phyloP scores from a whole-genome alignment of 2,797 vertebrate genomes.

The Sebastes elongatus region DNA sequence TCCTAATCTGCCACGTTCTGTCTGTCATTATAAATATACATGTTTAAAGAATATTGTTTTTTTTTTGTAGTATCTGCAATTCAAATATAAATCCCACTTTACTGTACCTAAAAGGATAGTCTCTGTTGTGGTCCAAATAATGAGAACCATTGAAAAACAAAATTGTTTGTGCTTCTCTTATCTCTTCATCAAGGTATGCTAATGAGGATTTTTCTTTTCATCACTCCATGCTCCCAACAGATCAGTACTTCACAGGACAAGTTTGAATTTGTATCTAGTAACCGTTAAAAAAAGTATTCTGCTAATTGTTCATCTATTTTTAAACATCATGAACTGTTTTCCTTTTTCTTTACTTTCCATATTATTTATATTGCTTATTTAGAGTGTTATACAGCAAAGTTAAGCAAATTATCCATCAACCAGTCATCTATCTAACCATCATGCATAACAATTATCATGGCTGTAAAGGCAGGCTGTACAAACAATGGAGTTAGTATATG shows the following conservation, averaged over 20 bases:
- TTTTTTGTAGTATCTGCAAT: background rate
- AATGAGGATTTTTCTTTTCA: conserved; percentile 36
- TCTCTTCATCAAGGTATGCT: conserved; percentile 38
- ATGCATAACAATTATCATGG: background rate
- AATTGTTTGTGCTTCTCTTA: conserved; percentile 21
- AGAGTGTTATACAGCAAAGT: background rate
- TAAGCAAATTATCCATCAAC: background rate
- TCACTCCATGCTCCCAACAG: conserved; percentile 18
- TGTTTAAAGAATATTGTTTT: background rate
- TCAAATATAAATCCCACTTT: conserved; percentile 16
- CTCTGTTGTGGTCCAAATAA: conserved; percentile 13
- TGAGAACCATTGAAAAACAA: conserved; percentile 8
- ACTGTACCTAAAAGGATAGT: background rate
- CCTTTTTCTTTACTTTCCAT: background rate
- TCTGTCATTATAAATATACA: background rate
- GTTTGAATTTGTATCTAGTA: background rate
- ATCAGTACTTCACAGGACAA: conserved; percentile 13
- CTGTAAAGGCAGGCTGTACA: background rate
- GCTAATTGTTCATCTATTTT: background rate
- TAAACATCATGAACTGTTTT: background rate
- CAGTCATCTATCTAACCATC: background rate
- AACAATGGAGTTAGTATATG: background rate
- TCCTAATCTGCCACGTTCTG: background rate
- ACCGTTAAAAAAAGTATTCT: background rate
- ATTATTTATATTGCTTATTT: background rate